Base-by-base conservation (phyloP, 1,140 invertebrate species). In the Cyrtorhinus lividipennis region DNA sequence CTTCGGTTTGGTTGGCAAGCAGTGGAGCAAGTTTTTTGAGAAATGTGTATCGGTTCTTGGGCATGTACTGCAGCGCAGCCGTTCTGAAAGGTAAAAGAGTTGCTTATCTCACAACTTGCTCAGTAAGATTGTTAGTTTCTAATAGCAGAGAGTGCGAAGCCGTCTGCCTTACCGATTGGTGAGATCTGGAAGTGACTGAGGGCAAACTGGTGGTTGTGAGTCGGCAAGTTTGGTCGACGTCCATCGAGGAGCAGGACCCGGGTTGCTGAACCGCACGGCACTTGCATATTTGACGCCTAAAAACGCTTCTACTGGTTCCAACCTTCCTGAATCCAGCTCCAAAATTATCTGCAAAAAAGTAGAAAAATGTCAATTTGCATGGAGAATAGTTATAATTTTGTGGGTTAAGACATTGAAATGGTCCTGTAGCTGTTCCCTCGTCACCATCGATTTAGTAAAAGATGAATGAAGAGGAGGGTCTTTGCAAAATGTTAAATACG, bases 221-320 rank as follows among this genome's bases (percentile, higher is more conserved):
- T 90, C 83, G n/a, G 89, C 87, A 56, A 86, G 77, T 63, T 84
- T 79, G 24, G 85, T 83, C 45, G 85, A 85, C 57, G 80, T 78
- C 85, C 87, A 89, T 1, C 60, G 10, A 56, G 79, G 72, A 22
- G 80, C 74, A 2, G 85, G 81, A 2, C 81, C 79, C 30, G 80
- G 77, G 13, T 79, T 77, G n/a, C 83, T 83, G 1, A 81, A 74
- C 2, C 89, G 87, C 22, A 83, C 80, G 20, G 86, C 84, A 0
- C 87, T 25, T 2, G 24, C 64, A 77, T 92, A 95, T 2, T 88
- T 89, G 48, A 94, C 86, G 64, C 80, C 89, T 65, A 80, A 83
- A 74, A 85, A 91, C 56, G 85, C 83, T 71, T 87, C 88, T 58
- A 92, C 88, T 0, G 87, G 85, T 68, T 86, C 86, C 68, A 92